phyloP scores from a whole-genome alignment of 2,113 vertebrate species.

The Corydoras sp. region DNA sequence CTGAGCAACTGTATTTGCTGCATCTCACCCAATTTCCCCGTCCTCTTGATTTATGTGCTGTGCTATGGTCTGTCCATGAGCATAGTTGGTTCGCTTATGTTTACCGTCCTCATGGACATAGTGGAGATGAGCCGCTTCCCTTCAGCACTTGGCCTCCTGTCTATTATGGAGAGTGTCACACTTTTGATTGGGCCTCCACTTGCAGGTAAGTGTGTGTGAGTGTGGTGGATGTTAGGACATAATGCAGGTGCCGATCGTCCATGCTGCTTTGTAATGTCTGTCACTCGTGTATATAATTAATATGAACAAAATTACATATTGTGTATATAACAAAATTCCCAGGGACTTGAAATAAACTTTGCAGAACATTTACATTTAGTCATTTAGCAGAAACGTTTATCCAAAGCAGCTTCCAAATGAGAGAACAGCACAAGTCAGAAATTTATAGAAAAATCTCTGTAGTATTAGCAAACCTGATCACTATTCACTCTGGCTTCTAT shows the following conservation, averaged over 20 bases:
- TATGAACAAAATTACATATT: not conserved
- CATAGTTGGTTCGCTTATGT: slow-evolving; percentile 74
- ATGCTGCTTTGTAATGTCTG: not conserved
- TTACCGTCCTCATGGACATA: slow-evolving; percentile 88
- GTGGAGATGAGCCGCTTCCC: slow-evolving; percentile 86
- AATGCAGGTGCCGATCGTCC: too few species aligned
- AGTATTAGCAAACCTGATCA: too few species aligned
- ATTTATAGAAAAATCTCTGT: too few species aligned
- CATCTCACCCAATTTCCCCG: slow-evolving; percentile 59
- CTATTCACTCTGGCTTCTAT: too few species aligned
- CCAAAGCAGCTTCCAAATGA: too few species aligned
- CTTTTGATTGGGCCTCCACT: slow-evolving; percentile 82
- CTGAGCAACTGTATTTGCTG: slow-evolving; percentile 83
- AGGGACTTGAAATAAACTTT: too few species aligned
- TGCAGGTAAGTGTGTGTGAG: slow-evolving; percentile 64
- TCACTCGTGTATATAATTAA: not conserved
- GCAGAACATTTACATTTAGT: too few species aligned
- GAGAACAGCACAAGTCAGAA: too few species aligned
- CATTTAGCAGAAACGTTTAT: too few species aligned
- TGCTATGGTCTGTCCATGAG: slow-evolving; percentile 83
- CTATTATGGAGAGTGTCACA: slow-evolving; percentile 78
- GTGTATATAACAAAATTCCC: too few species aligned
- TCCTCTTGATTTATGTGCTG: slow-evolving; percentile 73
- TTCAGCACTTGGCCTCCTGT: slow-evolving; percentile 83
- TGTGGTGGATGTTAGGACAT: not conserved